Conservation (phyloP, 2,888 invertebrate species). For the Ditula angustiorana region DNA sequence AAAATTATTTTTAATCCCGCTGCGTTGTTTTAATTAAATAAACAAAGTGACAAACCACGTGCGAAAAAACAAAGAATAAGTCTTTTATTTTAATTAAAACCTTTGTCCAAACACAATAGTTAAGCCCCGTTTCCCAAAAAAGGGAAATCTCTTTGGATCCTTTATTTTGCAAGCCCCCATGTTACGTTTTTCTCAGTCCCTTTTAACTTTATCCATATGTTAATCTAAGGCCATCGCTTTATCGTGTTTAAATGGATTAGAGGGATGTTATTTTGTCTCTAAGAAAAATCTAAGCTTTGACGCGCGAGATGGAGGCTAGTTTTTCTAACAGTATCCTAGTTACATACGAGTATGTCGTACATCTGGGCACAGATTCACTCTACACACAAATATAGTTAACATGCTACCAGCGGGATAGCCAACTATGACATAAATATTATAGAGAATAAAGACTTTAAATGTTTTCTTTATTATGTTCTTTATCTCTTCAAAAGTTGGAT, state of each 20-base stretch:
- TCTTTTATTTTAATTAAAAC: constrained; percentile 57
- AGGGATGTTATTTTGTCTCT: constrained; percentile 61
- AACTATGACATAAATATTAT: too few species aligned
- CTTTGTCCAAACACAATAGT: constrained; percentile 72
- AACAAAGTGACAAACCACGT: constrained; percentile 35
- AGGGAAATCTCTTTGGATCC: constrained; percentile 67
- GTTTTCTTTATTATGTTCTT: too few species aligned
- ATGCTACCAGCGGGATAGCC: too few species aligned
- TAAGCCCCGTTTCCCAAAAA: constrained; percentile 66
- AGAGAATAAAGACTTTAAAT: too few species aligned
- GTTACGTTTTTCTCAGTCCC: constrained; percentile 70
- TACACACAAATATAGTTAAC: too few species aligned
- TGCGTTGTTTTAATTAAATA: constrained; percentile 37
- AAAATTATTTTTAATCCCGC: not conserved
- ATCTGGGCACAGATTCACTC: too few species aligned
- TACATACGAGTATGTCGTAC: too few species aligned
- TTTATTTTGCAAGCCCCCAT: constrained; percentile 64
- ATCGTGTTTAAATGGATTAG: constrained; percentile 71
- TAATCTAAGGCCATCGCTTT: constrained; percentile 73
- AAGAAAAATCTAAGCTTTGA: constrained; percentile 53
- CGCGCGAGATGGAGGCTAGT: constrained; percentile 44
- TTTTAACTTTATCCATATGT: constrained; percentile 76
- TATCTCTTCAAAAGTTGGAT: too few species aligned
- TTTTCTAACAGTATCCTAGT: not conserved
- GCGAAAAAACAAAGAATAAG: constrained; percentile 43